Conservation (phyloP, 2,797 vertebrate genomes). For the Peromyscus nudipes region DNA sequence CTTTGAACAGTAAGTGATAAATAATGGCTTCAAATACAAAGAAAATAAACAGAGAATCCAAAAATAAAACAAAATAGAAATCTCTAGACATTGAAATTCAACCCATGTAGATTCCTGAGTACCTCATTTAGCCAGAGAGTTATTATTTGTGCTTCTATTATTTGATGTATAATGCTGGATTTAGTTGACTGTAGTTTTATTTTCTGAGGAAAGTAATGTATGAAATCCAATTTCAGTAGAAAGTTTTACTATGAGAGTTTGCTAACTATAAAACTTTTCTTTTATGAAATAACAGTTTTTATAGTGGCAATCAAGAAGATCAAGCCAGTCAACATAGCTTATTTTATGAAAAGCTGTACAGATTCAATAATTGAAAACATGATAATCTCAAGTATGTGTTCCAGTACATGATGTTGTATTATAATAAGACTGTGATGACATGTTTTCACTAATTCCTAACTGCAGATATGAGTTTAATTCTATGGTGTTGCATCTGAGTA, state of each 20-base stretch:
- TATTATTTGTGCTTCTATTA: not conserved
- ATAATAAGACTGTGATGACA: not conserved
- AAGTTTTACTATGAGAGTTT: not conserved
- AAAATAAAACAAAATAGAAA: not conserved
- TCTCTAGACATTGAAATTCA: not conserved
- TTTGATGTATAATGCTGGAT: not conserved
- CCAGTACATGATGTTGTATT: not conserved
- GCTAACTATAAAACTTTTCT: not conserved
- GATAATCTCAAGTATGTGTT: not conserved
- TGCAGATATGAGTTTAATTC: not conserved
- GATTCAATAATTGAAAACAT: not conserved
- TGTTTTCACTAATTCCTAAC: not conserved
- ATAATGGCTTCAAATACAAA: not conserved
- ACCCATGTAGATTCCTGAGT: not conserved
- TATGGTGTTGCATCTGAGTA: not conserved
- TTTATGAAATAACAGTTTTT: not conserved
- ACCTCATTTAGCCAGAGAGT: not conserved
- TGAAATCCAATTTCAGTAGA: not conserved
- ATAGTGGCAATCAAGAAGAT: not conserved
- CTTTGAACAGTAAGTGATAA: slow-evolving; percentile 26
- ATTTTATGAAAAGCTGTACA: not conserved
- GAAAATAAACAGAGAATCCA: not conserved
- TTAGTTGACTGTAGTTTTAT: not conserved
- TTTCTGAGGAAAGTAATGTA: not conserved
- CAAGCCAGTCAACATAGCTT: not conserved